Conservation (phyloP, 2,888 invertebrate genomes). For the Ceramica pisi region DNA sequence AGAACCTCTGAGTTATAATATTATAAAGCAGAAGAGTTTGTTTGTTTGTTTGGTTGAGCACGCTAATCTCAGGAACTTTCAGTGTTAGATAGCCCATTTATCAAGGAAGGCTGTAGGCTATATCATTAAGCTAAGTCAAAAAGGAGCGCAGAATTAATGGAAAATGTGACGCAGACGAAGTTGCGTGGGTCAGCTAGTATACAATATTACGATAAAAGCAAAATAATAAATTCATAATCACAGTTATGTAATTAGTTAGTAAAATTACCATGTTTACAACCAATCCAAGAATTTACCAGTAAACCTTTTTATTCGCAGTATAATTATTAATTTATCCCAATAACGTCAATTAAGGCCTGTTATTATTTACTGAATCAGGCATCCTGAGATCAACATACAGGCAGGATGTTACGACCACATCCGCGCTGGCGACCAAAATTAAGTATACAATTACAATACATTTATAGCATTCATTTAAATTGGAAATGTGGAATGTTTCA, state of each 20-base stretch:
- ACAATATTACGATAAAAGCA: not conserved
- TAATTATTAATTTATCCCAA: slow-evolving; percentile 40
- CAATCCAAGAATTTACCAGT: slow-evolving; percentile 25
- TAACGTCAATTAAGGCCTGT: slow-evolving; percentile 31
- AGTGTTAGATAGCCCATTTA: too few species aligned
- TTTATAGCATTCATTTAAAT: slow-evolving; percentile 41
- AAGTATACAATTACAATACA: slow-evolving; percentile 45
- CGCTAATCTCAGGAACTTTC: too few species aligned
- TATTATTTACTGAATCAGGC: slow-evolving; percentile 41
- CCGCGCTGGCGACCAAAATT: slow-evolving; percentile 42
- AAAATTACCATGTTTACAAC: slow-evolving; percentile 25
- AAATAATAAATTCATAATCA: slow-evolving; percentile 38
- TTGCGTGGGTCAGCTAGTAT: too few species aligned
- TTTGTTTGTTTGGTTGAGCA: too few species aligned
- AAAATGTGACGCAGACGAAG: too few species aligned
- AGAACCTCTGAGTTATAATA: too few species aligned
- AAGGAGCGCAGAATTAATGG: too few species aligned
- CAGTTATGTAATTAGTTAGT: not conserved
- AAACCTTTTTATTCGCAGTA: slow-evolving; percentile 16
- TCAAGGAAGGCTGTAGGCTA: too few species aligned
- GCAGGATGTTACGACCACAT: slow-evolving; percentile 54
- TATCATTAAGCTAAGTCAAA: too few species aligned
- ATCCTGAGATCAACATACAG: slow-evolving; percentile 30
- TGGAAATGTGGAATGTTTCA: slow-evolving; percentile 47
- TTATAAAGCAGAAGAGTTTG: too few species aligned